Evolutionary conservation across 2,797 vertebrate genomes (phyloP).

Genomic region (Taeniopygia guttata): DNA sequence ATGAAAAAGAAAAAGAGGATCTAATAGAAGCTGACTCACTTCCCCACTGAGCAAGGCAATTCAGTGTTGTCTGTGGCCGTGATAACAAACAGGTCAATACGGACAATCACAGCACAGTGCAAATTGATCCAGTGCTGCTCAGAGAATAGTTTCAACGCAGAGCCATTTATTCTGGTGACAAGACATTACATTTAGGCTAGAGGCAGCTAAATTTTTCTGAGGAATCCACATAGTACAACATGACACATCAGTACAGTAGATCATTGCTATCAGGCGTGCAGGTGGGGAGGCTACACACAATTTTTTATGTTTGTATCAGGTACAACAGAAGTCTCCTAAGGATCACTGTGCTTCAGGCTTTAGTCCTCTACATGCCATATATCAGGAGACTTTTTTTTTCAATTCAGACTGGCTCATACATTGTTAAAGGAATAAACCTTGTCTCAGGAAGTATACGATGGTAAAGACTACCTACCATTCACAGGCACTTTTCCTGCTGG

Average conservation of each 20-base stretch:
- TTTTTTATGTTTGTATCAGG: background rate
- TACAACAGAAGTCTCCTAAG: background rate
- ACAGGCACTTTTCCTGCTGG: background rate
- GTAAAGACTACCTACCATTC: conserved; percentile 2
- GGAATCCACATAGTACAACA: background rate
- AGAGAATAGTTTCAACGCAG: background rate
- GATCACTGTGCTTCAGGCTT: background rate
- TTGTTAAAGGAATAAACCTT: background rate
- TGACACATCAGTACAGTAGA: background rate
- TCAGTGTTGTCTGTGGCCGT: background rate
- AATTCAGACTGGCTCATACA: background rate
- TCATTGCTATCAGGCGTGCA: background rate
- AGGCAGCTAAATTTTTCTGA: background rate
- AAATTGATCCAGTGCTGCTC: background rate
- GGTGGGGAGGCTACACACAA: background rate
- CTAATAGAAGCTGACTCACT: conserved; percentile 63
- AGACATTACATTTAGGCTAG: background rate
- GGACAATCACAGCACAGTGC: background rate
- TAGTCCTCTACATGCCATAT: background rate
- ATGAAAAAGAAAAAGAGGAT: conserved; percentile 64
- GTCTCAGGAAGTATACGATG: background rate
- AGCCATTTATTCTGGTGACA: background rate
- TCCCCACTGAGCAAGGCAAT: background rate
- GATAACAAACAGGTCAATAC: conserved; percentile 11
- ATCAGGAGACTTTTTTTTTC: background rate